Conservation (phyloP, 2,797 vertebrate genomes). For the Enteromius trimaculatus region DNA sequence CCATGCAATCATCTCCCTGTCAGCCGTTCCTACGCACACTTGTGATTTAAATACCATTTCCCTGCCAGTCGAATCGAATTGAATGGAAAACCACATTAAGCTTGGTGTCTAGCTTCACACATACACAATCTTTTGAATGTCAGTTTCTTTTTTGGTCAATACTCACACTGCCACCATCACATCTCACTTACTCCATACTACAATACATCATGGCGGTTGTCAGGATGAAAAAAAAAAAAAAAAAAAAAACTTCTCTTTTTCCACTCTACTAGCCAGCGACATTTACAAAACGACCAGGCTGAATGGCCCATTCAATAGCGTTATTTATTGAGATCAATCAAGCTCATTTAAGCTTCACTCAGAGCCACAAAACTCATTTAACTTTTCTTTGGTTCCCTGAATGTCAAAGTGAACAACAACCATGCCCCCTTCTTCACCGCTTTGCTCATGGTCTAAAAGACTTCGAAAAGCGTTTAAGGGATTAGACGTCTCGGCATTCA, state of each 20-base stretch:
- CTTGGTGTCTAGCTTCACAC: constrained; percentile 19
- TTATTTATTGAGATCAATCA: constrained; percentile 59
- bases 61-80: constrained; percentile 24
- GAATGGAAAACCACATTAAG: constrained; percentile 45
- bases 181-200: constrained; percentile 36
- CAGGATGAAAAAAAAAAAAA: constrained; percentile 10
- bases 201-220: constrained; percentile 47
- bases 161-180: constrained; percentile 41
- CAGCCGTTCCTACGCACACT: background rate
- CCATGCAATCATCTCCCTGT: constrained; percentile 24
- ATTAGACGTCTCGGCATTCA: constrained; percentile 26
- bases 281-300: constrained; percentile 49
- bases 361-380: constrained; percentile 57
- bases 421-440: background rate
- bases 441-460: constrained; percentile 34
- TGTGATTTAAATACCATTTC: constrained; percentile 49
- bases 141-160: constrained; percentile 54
- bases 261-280: constrained; percentile 37
- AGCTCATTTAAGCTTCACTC: constrained; percentile 55
- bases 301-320: constrained; percentile 51
- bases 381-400: constrained; percentile 49
- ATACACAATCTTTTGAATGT: constrained; percentile 39
- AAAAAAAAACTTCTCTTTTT: constrained; percentile 8
- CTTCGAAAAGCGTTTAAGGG: constrained; percentile 31
- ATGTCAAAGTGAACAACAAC: constrained; percentile 53